A percentile compares a stretch with the other conserved stretches of the same genome.
Evolutionary conservation across 2,113 vertebrate species (phyloP).

Genomic region (Ornithorhynchus anatinus): DNA sequence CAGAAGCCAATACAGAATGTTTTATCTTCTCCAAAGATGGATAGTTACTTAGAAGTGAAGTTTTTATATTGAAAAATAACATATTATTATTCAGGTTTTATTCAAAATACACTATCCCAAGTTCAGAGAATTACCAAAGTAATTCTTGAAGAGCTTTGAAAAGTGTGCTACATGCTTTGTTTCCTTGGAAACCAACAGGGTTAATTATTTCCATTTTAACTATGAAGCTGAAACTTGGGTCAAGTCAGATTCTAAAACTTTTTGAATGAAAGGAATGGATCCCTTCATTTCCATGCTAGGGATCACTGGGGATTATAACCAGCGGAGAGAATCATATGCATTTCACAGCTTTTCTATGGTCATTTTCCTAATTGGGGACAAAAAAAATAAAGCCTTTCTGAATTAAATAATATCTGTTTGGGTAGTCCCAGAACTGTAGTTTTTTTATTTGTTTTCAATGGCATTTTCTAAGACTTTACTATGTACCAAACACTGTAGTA

Average conservation of each 20-base stretch:
- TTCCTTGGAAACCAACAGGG: background rate
- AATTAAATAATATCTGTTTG: too few relatives aligned
- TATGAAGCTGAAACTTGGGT: background rate
- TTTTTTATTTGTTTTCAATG: too few relatives aligned
- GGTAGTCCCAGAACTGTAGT: too few relatives aligned
- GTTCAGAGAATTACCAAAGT: background rate
- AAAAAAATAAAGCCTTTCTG: too few relatives aligned
- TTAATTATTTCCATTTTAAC: background rate
- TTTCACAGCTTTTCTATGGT: too few relatives aligned
- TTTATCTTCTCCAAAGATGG: conserved; percentile 6
- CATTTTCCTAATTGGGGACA: too few relatives aligned
- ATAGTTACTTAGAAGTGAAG: background rate
- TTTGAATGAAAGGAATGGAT: too few relatives aligned
- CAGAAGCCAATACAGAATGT: background rate
- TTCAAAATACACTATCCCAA: background rate
- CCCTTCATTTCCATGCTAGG: too few relatives aligned
- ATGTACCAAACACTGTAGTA: too few relatives aligned
- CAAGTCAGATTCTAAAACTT: background rate
- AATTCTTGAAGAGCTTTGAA: background rate
- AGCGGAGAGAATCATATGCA: too few relatives aligned
- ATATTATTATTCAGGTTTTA: background rate
- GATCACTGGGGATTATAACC: too few relatives aligned
- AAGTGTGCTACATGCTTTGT: background rate
- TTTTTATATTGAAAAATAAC: background rate
- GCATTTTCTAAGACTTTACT: too few relatives aligned